phyloP scores from a whole-genome alignment of 2,113 vertebrate species.

The Sinocyclocheilus anophthalmus region DNA sequence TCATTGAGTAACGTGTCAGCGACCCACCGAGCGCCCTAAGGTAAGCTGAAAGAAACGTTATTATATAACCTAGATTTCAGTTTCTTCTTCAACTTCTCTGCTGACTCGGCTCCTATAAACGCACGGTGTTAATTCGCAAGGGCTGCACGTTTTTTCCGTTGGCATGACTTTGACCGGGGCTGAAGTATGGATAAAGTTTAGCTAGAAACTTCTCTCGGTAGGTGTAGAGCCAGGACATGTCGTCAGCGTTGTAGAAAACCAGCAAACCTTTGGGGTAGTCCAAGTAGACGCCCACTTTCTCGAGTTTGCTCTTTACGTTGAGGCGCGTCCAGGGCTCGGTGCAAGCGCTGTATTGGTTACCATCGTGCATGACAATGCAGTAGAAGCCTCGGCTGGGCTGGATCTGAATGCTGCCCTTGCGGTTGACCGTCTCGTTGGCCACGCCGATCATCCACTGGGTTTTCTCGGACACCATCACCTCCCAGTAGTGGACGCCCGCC shows the following conservation, averaged over 20 bases:
- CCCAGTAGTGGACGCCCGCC: conserved; percentile 94
- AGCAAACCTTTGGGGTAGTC: conserved; percentile 94
- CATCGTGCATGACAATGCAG: conserved; percentile 98
- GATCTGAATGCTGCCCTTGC: conserved; percentile 98
- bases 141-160: conserved; percentile 98
- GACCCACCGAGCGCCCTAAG: conserved; percentile 53
- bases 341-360: conserved; percentile 98
- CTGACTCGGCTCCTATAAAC: conserved; percentile 75
- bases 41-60: conserved; percentile 56
- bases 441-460: conserved; percentile 99
- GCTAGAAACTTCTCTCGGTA: conserved; percentile 90
- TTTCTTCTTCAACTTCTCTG: conserved; percentile 4
- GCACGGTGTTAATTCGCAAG: conserved; percentile 92
- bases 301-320: conserved; percentile 93
- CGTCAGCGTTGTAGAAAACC: conserved; percentile 97
- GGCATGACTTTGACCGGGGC: conserved; percentile 96
- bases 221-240: conserved; percentile 99
- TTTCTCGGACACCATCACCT: conserved; percentile 97
- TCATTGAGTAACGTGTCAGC: background rate
- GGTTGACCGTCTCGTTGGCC: conserved; percentile 89
- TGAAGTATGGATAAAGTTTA: conserved; percentile 95
- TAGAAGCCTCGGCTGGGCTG: conserved; percentile 94
- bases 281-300: conserved; percentile 97
- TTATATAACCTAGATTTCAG: conserved; percentile 57
- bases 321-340: conserved; percentile 98